Conservation (phyloP, 1,140 invertebrate species). For the Octopus sinensis region DNA sequence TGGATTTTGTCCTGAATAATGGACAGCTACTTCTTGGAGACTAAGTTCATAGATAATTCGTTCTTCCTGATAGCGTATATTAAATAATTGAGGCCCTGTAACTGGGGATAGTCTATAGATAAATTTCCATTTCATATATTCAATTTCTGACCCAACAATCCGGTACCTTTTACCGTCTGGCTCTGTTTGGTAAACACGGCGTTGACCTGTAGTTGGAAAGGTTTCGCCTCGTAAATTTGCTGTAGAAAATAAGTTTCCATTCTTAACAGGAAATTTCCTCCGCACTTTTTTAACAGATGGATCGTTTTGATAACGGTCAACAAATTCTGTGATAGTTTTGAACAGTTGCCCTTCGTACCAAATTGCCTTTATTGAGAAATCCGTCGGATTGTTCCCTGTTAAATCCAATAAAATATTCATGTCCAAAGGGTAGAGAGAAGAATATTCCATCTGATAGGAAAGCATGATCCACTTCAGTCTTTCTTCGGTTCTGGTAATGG, state of each 20-base stretch:
- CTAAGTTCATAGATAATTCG: conserved; percentile 42
- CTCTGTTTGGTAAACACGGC: conserved; percentile 30
- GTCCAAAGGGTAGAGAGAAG: conserved; percentile 37
- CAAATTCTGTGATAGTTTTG: conserved; percentile 29
- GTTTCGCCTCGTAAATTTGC: conserved; percentile 25
- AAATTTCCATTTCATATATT: conserved; percentile 47
- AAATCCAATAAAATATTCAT: conserved; percentile 43
- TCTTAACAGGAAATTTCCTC: conserved; percentile 25
- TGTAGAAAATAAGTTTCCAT: conserved; percentile 28
- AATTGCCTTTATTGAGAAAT: conserved; percentile 31
- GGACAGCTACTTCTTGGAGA: conserved; percentile 41
- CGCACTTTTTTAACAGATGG: conserved; percentile 32
- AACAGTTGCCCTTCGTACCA: conserved; percentile 40
- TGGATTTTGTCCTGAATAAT: conserved; percentile 39
- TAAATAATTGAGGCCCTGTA: conserved; percentile 37
- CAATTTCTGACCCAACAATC: conserved; percentile 33
- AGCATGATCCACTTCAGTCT: conserved; percentile 41
- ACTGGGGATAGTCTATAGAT: conserved; percentile 39
- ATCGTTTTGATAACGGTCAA: conserved; percentile 23
- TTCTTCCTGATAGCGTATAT: conserved; percentile 36
- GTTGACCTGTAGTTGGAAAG: conserved; percentile 22
- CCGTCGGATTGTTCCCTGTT: conserved; percentile 23
- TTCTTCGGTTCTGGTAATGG: conserved; percentile 33
- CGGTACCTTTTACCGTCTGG: conserved; percentile 47
- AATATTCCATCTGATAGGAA: conserved; percentile 38